Evolutionary conservation across 2,113 vertebrate genomes (phyloP).

Genomic region (Python bivittatus): DNA sequence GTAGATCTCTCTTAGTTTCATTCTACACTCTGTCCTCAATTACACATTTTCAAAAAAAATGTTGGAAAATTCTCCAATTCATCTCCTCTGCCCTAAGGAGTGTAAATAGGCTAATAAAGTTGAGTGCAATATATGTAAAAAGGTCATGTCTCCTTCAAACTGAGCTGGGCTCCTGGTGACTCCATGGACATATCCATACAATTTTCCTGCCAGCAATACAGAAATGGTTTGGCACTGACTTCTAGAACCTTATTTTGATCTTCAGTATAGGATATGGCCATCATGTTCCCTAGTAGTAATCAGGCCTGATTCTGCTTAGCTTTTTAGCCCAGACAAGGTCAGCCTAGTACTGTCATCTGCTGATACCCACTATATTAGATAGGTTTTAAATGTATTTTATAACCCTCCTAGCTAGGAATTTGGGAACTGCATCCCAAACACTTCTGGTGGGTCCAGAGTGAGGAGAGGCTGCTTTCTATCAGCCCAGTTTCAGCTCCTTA

Average conservation of each 20-base stretch:
- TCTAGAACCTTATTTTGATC: neutral
- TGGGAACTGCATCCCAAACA: neutral
- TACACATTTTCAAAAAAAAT: neutral
- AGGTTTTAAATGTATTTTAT: too few relatives aligned
- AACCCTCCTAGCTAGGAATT: neutral
- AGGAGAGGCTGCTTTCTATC: neutral
- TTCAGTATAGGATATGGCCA: neutral
- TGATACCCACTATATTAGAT: neutral
- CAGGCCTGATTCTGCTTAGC: neutral
- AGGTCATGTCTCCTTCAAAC: neutral
- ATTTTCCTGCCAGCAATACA: neutral
- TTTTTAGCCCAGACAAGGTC: neutral
- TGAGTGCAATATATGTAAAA: neutral
- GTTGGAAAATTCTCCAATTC: neutral
- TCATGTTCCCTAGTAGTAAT: neutral
- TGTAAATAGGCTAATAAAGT: neutral
- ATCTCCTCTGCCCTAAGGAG: neutral
- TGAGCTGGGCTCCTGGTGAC: neutral
- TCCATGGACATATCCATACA: neutral
- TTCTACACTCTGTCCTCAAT: neutral
- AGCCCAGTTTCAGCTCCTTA: neutral
- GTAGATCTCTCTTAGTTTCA: neutral
- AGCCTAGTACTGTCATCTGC: neutral
- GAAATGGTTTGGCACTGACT: neutral
- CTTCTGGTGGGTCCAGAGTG: neutral